These are phyloP conservation scores for Ypsolopha scabrella DNA, from an alignment of 2,888 invertebrate genomes.

Conservation along the genomic window DNA sequence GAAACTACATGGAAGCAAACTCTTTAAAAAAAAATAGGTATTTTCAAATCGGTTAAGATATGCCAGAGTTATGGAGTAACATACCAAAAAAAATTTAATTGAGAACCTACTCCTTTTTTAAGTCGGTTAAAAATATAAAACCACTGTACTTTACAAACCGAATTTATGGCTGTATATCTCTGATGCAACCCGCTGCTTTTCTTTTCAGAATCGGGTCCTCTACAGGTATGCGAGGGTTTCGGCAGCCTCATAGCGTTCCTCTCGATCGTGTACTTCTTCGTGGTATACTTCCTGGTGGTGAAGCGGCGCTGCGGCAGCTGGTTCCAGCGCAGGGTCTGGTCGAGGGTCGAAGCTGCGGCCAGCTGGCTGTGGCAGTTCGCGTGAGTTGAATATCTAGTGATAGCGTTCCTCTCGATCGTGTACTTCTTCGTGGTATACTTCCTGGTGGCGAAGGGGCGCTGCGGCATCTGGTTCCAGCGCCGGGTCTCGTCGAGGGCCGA, in stretches of 20 bases:
- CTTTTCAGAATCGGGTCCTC: conserved; percentile 29
- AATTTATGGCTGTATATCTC: no score
- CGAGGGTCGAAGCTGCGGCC: conserved; percentile 20
- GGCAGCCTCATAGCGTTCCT: conserved; percentile 78
- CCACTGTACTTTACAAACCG: no score
- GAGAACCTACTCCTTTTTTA: no score
- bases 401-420: conserved; percentile 71
- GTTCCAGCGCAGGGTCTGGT: conserved; percentile 42
- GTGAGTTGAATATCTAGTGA: no score
- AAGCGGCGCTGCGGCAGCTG: conserved; percentile 66
- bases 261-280: conserved; percentile 68
- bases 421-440: conserved; percentile 76
- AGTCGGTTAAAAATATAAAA: no score
- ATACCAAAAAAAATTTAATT: no score
- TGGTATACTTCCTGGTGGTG: conserved; percentile 74
- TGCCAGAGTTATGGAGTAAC: no score
- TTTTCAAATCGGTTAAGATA: no score
- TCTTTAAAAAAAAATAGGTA: no score
- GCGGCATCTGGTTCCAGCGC: conserved; percentile 48
- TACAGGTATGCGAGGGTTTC: conserved; percentile 74
- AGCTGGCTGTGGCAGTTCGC: conserved; percentile 26
- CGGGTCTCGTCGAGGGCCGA: conserved; percentile 36
- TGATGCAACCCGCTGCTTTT: no score
- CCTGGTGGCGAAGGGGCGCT: conserved; percentile 68
- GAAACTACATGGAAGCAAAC: no score